phyloP scores from a whole-genome alignment of 2,797 vertebrate genomes.

The Chaetodon trifasciatus region DNA sequence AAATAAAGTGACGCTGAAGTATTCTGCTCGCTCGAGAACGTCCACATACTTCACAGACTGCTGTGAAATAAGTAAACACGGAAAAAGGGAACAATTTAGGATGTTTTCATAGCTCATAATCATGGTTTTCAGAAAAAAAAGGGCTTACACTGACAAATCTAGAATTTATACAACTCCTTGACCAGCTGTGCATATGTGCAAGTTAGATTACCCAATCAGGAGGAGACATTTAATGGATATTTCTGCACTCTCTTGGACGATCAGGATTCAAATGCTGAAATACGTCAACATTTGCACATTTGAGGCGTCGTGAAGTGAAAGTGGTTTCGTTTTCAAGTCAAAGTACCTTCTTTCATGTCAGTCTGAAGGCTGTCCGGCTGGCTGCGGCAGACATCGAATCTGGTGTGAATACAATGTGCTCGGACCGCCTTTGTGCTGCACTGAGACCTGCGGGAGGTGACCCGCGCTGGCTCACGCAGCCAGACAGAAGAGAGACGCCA shows the following conservation, averaged over 20 bases:
- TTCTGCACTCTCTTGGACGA: neutral
- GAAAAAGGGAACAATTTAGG: neutral
- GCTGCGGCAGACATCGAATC: conserved; percentile 1
- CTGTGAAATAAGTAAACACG: neutral
- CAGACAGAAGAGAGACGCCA: conserved; percentile 8
- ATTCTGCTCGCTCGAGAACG: conserved; percentile 22
- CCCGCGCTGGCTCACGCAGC: neutral
- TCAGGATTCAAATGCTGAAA: conserved; percentile 3
- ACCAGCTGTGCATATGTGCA: neutral
- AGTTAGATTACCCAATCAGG: conserved; percentile 11
- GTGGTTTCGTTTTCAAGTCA: conserved; percentile 16
- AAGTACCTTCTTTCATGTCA: conserved; percentile 19
- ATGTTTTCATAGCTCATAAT: conserved; percentile 18
- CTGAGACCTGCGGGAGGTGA: conserved; percentile 5
- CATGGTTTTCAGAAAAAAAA: conserved; percentile 7
- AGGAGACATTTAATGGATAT: neutral
- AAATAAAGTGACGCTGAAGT: conserved; percentile 62
- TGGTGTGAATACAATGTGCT: conserved; percentile 9
- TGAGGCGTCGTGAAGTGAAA: neutral
- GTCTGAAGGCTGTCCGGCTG: conserved; percentile 18
- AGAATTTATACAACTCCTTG: neutral
- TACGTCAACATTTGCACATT: neutral
- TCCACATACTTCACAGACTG: conserved; percentile 7
- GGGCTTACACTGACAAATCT: conserved; percentile 1
- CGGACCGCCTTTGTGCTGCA: neutral